A percentile compares a stretch with the other conserved stretches of the same genome.
Conservation (phyloP, 2,888 invertebrate species). For the Parnassius apollo region DNA sequence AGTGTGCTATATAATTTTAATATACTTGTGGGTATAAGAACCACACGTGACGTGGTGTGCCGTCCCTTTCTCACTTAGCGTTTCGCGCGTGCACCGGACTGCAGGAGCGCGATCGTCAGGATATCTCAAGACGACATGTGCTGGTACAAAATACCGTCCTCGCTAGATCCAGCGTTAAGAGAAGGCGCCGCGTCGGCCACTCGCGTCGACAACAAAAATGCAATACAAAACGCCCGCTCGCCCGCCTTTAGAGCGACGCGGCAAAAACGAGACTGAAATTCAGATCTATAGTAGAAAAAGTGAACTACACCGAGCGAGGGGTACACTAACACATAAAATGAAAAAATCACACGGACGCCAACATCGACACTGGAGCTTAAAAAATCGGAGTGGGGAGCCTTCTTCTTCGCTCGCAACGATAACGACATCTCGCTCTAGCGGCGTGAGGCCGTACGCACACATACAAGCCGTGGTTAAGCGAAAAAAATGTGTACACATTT, state of each 20-base stretch:
- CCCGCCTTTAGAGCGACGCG: slow-evolving; percentile 80
- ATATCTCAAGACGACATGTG: slow-evolving; percentile 66
- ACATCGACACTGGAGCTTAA: slow-evolving; percentile 75
- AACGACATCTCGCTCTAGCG: slow-evolving; percentile 59
- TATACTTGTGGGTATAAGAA: slow-evolving; percentile 58
- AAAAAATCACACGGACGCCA: slow-evolving; percentile 78
- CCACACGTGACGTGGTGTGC: slow-evolving; percentile 68
- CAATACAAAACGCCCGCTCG: slow-evolving; percentile 72
- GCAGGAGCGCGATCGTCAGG: slow-evolving; percentile 51
- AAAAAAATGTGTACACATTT: slow-evolving; percentile 82
- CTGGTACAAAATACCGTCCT: slow-evolving; percentile 65
- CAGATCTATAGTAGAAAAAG: slow-evolving; percentile 83
- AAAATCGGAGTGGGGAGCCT: slow-evolving; percentile 76
- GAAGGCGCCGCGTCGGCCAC: slow-evolving; percentile 45
- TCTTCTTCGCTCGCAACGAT: slow-evolving; percentile 46
- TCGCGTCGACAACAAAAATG: slow-evolving; percentile 67
- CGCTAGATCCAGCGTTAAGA: slow-evolving; percentile 43
- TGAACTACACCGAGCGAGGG: slow-evolving; percentile 80
- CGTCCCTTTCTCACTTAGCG: slow-evolving; percentile 64
- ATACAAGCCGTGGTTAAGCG: slow-evolving; percentile 67
- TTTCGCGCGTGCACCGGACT: slow-evolving; percentile 69
- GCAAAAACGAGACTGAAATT: slow-evolving; percentile 82
- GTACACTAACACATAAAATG: slow-evolving; percentile 81
- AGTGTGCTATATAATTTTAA: slow-evolving; percentile 68
- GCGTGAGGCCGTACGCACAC: slow-evolving; percentile 77